Evolutionary conservation across 2,797 vertebrate species (phyloP).

Genomic region (Limnodromus scolopaceus): DNA sequence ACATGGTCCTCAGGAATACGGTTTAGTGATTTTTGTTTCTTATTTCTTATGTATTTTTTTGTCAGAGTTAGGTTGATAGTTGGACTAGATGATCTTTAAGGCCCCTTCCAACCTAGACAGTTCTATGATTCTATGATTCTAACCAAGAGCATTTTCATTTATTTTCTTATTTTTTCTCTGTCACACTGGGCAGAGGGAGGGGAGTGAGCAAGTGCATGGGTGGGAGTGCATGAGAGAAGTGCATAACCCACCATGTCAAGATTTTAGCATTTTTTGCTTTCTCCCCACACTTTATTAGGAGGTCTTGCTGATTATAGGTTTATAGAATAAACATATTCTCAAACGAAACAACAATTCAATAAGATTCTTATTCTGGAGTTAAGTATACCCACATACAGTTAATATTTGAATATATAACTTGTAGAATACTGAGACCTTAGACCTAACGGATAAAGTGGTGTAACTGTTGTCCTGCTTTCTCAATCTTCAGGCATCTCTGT

Average conservation of each 20-base stretch:
- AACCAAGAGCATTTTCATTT: not conserved
- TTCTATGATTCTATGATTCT: too few species aligned
- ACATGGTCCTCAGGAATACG: too few species aligned
- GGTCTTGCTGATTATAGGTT: not conserved
- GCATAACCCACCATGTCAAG: not conserved
- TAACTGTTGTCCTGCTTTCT: not conserved
- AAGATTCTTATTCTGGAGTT: not conserved
- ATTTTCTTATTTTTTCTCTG: not conserved
- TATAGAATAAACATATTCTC: not conserved
- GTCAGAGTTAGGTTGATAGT: too few species aligned
- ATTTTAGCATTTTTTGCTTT: not conserved
- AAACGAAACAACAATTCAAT: not conserved
- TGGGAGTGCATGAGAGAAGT: too few species aligned
- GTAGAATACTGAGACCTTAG: not conserved
- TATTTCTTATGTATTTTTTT: too few species aligned
- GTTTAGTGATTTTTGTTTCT: too few species aligned
- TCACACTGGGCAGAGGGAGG: fast-evolving
- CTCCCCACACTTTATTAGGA: not conserved
- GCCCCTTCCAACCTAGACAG: too few species aligned
- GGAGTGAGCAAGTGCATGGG: fast-evolving
- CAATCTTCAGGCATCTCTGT: not conserved
- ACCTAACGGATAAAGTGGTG: not conserved
- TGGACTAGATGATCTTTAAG: too few species aligned
- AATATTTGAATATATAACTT: not conserved
- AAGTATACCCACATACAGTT: not conserved